These are phyloP conservation scores for Congeria kusceri DNA, from an alignment of 2,888 invertebrate genomes.

Conservation along the genomic window DNA sequence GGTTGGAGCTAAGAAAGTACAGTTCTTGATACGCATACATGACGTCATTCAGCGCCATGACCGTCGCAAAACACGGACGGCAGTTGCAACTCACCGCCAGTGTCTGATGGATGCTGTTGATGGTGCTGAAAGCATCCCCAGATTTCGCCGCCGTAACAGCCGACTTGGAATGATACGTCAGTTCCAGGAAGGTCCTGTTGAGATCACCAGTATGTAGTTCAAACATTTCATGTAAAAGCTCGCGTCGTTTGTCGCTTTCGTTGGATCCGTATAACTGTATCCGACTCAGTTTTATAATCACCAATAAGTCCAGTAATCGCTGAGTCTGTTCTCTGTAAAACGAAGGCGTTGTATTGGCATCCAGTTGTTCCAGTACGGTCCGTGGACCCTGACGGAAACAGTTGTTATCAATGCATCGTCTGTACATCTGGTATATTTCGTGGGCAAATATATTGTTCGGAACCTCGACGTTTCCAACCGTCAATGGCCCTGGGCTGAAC, in stretches of 20 bases:
- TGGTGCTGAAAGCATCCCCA: no score
- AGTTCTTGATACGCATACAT: neutral
- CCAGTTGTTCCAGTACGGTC: neutral
- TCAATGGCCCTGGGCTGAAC: neutral
- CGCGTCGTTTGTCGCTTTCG: neutral
- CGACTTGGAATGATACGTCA: neutral
- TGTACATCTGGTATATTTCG: neutral
- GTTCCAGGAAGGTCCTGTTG: neutral
- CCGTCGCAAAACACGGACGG: conserved; percentile 1
- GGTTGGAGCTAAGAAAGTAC: neutral
- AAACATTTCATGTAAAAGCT: neutral
- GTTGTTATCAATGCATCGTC: neutral
- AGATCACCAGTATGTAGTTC: neutral
- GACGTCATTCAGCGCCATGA: conserved; percentile 1
- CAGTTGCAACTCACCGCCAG: no score
- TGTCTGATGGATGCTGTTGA: no score
- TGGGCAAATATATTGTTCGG: neutral
- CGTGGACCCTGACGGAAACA: neutral
- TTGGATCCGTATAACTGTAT: neutral
- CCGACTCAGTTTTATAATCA: neutral
- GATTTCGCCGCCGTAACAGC: neutral
- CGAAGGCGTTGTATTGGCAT: neutral
- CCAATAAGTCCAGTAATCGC: neutral
- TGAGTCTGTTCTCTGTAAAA: neutral
- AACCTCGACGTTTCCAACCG: neutral